Percentiles rank a stretch among this genome's conserved stretches.
phyloP scores from a whole-genome alignment of 2,797 vertebrate species.

The Erpetoichthys calabaricus region DNA sequence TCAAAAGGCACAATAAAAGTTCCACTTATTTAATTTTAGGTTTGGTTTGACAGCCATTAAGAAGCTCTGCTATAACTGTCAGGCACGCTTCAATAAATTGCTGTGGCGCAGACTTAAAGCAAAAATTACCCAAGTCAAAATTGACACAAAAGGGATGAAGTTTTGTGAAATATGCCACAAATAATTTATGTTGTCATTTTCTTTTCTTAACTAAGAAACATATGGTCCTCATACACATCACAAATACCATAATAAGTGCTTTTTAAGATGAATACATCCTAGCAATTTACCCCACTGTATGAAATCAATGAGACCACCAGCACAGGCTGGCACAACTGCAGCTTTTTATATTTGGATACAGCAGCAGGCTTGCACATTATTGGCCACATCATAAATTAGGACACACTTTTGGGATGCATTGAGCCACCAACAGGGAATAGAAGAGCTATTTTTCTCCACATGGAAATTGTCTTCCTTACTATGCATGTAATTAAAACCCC shows the following conservation, averaged over 20 bases:
- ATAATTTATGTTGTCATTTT: conserved; percentile 43
- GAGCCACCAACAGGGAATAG: conserved; percentile 20
- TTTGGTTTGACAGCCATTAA: no score
- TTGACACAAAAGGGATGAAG: conserved; percentile 6
- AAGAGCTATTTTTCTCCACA: conserved; percentile 27
- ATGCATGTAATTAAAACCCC: conserved; percentile 27
- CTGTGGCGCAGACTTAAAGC: neutral
- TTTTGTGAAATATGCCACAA: conserved; percentile 42
- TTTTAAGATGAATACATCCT: conserved; percentile 35
- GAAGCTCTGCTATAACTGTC: neutral
- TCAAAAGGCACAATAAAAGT: no score
- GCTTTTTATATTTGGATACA: conserved; percentile 15
- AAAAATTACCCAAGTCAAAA: neutral
- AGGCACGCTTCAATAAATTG: neutral
- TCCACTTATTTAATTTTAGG: no score
- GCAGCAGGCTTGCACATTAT: conserved; percentile 14
- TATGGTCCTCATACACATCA: conserved; percentile 48
- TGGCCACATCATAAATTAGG: conserved; percentile 26
- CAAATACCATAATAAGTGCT: conserved; percentile 42
- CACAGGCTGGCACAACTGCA: conserved; percentile 13
- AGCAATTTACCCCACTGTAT: conserved; percentile 12
- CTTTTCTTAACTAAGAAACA: conserved; percentile 44
- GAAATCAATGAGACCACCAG: conserved; percentile 25
- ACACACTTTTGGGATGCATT: conserved; percentile 14
- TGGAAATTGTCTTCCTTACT: conserved; percentile 29